Conservation (phyloP, 2,113 vertebrate species). For the Pelmatolapia mariae region DNA sequence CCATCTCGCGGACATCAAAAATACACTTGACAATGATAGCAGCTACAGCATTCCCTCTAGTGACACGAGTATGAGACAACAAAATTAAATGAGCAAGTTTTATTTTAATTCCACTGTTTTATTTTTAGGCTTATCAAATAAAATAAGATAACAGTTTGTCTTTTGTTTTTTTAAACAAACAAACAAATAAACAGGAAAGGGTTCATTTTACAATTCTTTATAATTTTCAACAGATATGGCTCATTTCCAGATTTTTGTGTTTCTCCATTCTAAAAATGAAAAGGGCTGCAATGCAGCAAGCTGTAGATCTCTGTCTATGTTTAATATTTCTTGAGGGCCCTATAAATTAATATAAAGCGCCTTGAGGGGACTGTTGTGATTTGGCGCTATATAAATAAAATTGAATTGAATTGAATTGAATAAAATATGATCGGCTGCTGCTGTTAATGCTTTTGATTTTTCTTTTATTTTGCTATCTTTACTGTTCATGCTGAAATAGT, state of each 20-base stretch:
- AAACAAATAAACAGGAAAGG: fast-evolving
- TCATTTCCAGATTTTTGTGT: background rate
- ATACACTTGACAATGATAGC: background rate
- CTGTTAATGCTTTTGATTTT: background rate
- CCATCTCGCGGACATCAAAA: background rate
- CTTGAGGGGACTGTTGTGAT: background rate
- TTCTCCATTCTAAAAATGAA: background rate
- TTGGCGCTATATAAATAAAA: background rate
- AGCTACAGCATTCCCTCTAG: background rate
- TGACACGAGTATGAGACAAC: background rate
- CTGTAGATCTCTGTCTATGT: background rate
- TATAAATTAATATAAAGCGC: background rate
- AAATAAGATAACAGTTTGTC: background rate
- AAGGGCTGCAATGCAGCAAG: background rate
- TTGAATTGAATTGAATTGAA: background rate
- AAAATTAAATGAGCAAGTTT: background rate
- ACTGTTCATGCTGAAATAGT: background rate
- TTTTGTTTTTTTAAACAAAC: background rate
- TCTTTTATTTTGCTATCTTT: background rate
- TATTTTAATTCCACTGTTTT: background rate
- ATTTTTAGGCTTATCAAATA: background rate
- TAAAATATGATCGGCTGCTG: background rate
- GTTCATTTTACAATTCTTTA: background rate
- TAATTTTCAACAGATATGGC: background rate
- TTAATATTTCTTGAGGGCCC: background rate